phyloP scores from a whole-genome alignment of 2,888 invertebrate species.

The Emmelina monodactyla region DNA sequence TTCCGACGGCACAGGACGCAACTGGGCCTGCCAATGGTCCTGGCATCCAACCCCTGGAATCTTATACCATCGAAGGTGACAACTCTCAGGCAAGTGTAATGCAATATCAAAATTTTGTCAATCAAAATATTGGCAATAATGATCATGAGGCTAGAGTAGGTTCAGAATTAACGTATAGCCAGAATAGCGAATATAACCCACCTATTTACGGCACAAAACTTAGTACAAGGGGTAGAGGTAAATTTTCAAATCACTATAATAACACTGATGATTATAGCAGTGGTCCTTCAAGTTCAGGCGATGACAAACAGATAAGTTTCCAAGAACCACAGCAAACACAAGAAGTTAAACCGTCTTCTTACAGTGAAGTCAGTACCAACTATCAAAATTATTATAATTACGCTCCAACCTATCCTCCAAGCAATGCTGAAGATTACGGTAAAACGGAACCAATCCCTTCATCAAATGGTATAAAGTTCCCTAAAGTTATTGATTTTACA shows the following conservation, averaged over 20 bases:
- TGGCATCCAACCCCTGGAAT: constrained; percentile 21
- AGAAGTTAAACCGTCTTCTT: constrained; percentile 24
- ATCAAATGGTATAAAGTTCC: constrained; percentile 31
- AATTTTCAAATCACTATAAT: constrained; percentile 25
- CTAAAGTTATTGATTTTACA: constrained; percentile 47
- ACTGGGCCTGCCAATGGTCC: constrained; percentile 32
- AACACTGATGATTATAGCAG: constrained; percentile 29
- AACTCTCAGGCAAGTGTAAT: constrained; percentile 30
- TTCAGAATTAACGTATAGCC: constrained; percentile 21
- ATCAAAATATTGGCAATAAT: constrained; percentile 25
- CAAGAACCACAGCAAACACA: constrained; percentile 23
- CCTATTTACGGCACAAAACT: constrained; percentile 50
- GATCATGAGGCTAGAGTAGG: constrained; percentile 25
- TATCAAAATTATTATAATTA: constrained; percentile 25
- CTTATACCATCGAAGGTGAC: constrained; percentile 19
- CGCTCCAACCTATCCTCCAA: constrained; percentile 23
- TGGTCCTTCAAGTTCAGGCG: constrained; percentile 23
- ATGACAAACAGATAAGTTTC: constrained; percentile 25
- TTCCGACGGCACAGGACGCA: constrained; percentile 41
- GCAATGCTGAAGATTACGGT: constrained; percentile 24
- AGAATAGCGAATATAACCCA: constrained; percentile 24
- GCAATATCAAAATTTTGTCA: constrained; percentile 33
- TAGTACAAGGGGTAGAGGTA: constrained; percentile 30
- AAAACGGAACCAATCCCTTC: constrained; percentile 22
- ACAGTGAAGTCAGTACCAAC: constrained; percentile 24